A percentile compares a stretch with the other conserved stretches of the same genome.
Conservation (phyloP, 1,140 invertebrate species). For the Pseudachorutes palmiensis region DNA sequence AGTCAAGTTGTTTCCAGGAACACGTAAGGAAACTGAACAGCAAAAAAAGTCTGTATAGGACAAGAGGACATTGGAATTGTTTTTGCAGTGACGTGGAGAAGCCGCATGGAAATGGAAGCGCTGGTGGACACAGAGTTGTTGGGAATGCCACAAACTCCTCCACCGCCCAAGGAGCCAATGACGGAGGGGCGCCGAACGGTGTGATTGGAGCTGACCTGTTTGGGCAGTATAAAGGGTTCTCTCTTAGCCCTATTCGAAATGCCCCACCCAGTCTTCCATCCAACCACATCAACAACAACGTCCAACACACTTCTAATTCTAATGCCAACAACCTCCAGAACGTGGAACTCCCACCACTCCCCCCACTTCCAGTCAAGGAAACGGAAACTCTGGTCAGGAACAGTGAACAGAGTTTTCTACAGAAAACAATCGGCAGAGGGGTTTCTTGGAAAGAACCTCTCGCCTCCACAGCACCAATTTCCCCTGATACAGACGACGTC, state of each 20-base stretch:
- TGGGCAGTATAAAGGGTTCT: constrained; percentile 76
- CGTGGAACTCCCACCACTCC: constrained; percentile 24
- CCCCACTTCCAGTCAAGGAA: constrained; percentile 16
- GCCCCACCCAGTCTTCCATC: constrained; percentile 42
- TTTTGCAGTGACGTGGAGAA: background rate
- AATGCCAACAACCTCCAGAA: background rate
- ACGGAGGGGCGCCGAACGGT: constrained; percentile 39
- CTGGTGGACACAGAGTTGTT: constrained; percentile 15
- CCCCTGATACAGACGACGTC: constrained; percentile 9
- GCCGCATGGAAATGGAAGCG: constrained; percentile 14
- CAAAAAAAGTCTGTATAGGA: background rate
- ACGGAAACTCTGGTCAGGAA: constrained; percentile 14
- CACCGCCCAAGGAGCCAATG: constrained; percentile 10
- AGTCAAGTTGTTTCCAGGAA: constrained; percentile 18
- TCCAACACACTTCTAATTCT: constrained; percentile 25
- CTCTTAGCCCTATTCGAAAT: constrained; percentile 47
- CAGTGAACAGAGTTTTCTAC: constrained; percentile 29
- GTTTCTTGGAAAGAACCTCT: constrained; percentile 37
- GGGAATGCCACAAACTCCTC: constrained; percentile 21
- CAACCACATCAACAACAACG: constrained; percentile 45
- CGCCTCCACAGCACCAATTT: constrained; percentile 22
- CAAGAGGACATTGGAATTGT: background rate
- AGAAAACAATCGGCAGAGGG: constrained; percentile 22
- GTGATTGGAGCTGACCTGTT: constrained; percentile 51
- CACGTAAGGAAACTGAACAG: constrained; percentile 17